Evolutionary conservation across 1,140 invertebrate genomes (phyloP), one percentile per base, ranked within the genome.

Genomic region (Drosophila parvula): DNA sequence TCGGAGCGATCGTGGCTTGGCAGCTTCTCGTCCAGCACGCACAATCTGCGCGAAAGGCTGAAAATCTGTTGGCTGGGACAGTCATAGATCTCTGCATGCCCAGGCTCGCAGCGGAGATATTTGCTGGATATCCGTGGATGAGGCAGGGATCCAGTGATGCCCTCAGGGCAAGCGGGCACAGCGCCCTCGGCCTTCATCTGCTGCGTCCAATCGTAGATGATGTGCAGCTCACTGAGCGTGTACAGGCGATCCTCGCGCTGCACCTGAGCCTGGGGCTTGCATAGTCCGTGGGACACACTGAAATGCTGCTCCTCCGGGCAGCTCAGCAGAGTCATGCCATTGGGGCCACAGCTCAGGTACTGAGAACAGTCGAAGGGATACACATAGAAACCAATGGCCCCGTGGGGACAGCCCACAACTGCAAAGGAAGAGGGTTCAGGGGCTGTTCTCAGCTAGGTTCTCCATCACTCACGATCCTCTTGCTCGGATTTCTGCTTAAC

Each of bases 291-390:
- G 0, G 74, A 50, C 0, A 88, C 12, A 56, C 90, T 91, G 14
- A 88, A 91, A 27, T 91, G 78, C 18, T 76, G 43, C 7, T 71
- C 76, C 14, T 18, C 18, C 30, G 71, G 93, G 88, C 96, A 96
- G 16, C 92, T 91, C 83, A 94, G 93, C 11, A 95, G 90, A 43
- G 90, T 92, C 11, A 94, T 93, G 0, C 56, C 53, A n/a, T 44
- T 65, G 12, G 60, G 36, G 4, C 59, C 63, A 81, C 95, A 96
- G 64, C 94, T 95, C 6, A 96, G 67, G 78, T 94, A 96, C 74
- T 95, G 94, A 4, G 90, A 91, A 65, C 95, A 96, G 41, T 94
- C 93, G 9, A 92, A 91, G 3, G 94, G 94, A 92, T 95, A 94
- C 3, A 94, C 93, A 43, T 93, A 90, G 6, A 95, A 55, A 12